Percentiles rank a stretch among this genome's conserved stretches.
These are phyloP conservation scores for Penaeus japonicus DNA, from an alignment of 1,140 invertebrate species.

Conservation along the genomic window DNA sequence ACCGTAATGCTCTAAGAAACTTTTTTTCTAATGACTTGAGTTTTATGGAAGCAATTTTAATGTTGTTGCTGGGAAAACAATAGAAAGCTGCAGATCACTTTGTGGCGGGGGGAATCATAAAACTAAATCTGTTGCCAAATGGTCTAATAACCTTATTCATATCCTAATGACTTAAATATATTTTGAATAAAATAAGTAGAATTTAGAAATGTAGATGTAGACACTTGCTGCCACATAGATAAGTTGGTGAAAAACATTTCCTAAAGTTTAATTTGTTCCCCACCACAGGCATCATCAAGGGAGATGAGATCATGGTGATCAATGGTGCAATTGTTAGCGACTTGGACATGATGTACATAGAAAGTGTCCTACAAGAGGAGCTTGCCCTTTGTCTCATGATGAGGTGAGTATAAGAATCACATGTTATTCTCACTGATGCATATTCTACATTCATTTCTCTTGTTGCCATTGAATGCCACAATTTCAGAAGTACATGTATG, in stretches of 20 bases:
- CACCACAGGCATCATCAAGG: conserved; percentile 88
- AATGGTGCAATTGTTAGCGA: conserved; percentile 97
- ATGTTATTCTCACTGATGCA: no score
- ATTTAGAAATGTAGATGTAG: background rate
- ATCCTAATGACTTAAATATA: conserved; percentile 14
- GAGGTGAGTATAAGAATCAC: conserved; percentile 65
- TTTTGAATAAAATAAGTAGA: conserved; percentile 7
- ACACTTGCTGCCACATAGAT: no score
- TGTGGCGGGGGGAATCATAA: no score
- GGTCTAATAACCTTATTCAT: background rate
- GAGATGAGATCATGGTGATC: conserved; percentile 98
- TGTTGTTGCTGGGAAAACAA: no score
- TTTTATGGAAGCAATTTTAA: no score
- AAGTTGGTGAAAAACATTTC: background rate
- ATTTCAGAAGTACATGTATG: background rate
- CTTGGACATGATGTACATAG: conserved; percentile 99
- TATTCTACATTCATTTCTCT: background rate
- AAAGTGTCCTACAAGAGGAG: conserved; percentile 91
- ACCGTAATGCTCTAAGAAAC: background rate
- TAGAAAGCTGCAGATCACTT: no score
- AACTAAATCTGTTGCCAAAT: no score
- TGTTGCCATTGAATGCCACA: background rate
- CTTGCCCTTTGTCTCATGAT: conserved; percentile 97
- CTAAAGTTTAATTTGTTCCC: background rate
- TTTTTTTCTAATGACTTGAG: background rate